These are phyloP conservation scores for Acanthornis magna DNA, from an alignment of 2,797 vertebrate genomes.

Conservation along the genomic window DNA sequence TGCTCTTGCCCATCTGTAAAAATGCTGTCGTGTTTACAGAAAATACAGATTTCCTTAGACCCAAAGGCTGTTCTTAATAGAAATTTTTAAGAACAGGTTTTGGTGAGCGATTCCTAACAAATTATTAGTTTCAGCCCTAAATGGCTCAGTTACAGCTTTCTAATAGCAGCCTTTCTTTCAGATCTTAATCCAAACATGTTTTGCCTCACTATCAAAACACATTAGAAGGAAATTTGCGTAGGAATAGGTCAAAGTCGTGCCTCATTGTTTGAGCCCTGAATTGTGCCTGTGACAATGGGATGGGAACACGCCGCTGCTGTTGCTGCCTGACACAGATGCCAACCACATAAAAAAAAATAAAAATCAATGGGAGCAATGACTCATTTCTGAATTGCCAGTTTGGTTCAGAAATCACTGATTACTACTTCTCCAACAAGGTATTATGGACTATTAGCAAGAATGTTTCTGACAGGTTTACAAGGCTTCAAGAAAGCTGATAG, in stretches of 20 bases:
- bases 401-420: slow-evolving; percentile 46
- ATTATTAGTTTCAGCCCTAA: neutral
- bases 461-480: slow-evolving; percentile 47
- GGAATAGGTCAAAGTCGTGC: neutral
- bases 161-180: neutral
- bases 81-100: neutral
- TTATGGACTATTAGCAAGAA: slow-evolving; percentile 28
- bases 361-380: neutral
- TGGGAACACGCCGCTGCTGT: neutral
- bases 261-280: neutral
- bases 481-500: neutral
- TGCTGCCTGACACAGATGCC: neutral
- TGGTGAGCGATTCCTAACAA: neutral
- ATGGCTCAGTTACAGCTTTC: neutral
- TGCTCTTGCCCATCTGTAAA: neutral
- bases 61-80: neutral
- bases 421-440: slow-evolving; percentile 36
- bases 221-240: slow-evolving; percentile 7
- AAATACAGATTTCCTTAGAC: neutral
- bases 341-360: neutral
- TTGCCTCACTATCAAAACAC: neutral
- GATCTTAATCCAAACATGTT: slow-evolving; percentile 8
- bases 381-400: slow-evolving; percentile 47
- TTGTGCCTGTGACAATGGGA: slow-evolving; percentile 31
- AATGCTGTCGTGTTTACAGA: neutral